phyloP scores from a whole-genome alignment of 2,797 vertebrate genomes.

The Aphelocoma californica region DNA sequence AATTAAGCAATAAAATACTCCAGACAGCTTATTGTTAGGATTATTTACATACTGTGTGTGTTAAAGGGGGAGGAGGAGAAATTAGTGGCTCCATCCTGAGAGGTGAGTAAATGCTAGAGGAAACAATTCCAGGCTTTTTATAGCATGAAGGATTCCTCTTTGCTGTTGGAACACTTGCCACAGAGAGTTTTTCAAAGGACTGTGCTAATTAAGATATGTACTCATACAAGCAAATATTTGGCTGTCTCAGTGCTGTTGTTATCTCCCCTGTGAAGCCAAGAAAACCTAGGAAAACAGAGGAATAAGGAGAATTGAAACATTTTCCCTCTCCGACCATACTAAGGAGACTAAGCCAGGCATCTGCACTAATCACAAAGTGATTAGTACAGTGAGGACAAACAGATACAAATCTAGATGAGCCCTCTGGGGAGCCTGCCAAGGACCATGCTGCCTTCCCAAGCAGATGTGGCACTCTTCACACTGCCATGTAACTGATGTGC shows the following conservation, averaged over 20 bases:
- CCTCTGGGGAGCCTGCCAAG: background rate
- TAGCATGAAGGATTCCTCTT: conserved; percentile 19
- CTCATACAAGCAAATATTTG: conserved; percentile 28
- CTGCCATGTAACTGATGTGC: background rate
- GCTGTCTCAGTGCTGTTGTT: background rate
- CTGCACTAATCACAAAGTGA: background rate
- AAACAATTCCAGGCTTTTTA: conserved; percentile 41
- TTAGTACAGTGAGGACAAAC: background rate
- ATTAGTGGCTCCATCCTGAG: conserved; percentile 29
- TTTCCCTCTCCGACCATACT: background rate
- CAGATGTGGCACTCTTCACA: accelerated
- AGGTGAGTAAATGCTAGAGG: background rate
- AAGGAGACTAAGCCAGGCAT: background rate
- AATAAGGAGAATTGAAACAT: background rate
- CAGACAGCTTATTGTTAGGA: conserved; percentile 61
- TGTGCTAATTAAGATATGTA: conserved; percentile 46
- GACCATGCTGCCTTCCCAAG: background rate
- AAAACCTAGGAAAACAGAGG: conserved; percentile 7
- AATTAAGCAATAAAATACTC: conserved; percentile 71
- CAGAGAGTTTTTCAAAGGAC: conserved; percentile 3
- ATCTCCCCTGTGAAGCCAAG: background rate
- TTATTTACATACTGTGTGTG: conserved; percentile 49
- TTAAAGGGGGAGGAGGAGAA: background rate
- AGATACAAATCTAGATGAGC: background rate
- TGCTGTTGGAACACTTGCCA: background rate